Base-by-base conservation (phyloP, 1,140 invertebrate genomes). In the Cotesia chilonis region DNA sequence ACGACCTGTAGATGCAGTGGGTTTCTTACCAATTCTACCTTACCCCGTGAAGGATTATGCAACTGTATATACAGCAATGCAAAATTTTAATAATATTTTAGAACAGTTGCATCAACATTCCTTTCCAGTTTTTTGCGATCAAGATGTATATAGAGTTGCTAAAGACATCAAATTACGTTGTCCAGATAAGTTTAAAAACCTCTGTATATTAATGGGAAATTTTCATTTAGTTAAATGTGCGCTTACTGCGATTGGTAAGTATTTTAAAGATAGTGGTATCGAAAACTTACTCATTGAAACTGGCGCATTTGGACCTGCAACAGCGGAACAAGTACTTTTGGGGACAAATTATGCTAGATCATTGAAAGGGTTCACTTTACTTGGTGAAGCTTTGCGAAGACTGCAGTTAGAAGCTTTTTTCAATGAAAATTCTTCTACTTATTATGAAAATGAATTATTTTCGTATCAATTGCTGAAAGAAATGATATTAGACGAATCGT, bases 371-470 rank as follows among this genome's bases (percentile, higher is more conserved):
- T 70, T 74, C 47, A 35, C 4, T 36, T 57, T 65, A 36, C 10
- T 74, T 20, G 38, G 4, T 10, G 73, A 77, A 59, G 69, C 73
- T 7, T 61, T 77, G 28, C 17, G n/a, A 35, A 37, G 65, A 41
- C 47, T 74, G 6, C 75, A 76, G 52, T 20, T 76, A 1, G 47
- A 66, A 67, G 61, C 17, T 36, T 74, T 76, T 63, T 61, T 72
- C 52, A 14, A 14, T 4, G 59, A 71, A 63, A 10, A 72, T 38
- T 10, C 20, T 10, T 4, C 67, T 41, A 59, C 38, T 35, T 63
- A 60, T 14, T 72, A 74, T 61, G 60, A 70, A 28, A 12, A 61
- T 28, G 51, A 71, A 54, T 14, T 65, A 36, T 55, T 10, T 6
- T 9, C 54, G 5, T 17, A 66, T 57, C 10, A 63, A 60, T 3